These are phyloP conservation scores for Yasuhikotakia modesta DNA, from an alignment of 2,797 vertebrate species.

Conservation along the genomic window DNA sequence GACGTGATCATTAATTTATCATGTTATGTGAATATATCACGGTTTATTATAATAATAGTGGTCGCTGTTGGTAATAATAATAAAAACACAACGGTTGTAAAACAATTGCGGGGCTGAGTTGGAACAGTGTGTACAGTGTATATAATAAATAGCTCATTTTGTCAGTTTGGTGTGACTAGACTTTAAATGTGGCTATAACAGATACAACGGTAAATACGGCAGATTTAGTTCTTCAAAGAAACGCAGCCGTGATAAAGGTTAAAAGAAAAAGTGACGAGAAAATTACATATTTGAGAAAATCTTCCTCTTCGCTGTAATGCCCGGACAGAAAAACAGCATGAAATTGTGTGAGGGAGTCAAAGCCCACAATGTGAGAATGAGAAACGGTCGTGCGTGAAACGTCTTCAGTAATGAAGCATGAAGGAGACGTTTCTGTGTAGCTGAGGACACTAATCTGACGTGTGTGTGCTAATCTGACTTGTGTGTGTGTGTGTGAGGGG, in stretches of 20 bases:
- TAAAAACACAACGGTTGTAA: neutral
- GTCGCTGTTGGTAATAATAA: neutral
- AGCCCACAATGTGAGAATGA: neutral
- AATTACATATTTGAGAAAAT: neutral
- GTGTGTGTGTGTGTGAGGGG: neutral
- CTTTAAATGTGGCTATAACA: neutral
- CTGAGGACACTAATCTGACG: conserved; percentile 21
- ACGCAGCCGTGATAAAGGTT: neutral
- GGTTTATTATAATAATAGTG: neutral
- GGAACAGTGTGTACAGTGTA: neutral
- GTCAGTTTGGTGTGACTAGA: neutral
- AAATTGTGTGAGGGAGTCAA: neutral
- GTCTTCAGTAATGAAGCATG: neutral
- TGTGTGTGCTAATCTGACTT: too few relatives aligned
- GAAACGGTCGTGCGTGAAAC: neutral
- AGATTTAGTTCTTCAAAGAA: neutral
- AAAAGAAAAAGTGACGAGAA: neutral
- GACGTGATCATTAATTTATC: neutral
- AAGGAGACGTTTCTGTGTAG: conserved; percentile 23
- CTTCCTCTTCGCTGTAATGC: neutral
- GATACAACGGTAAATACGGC: neutral
- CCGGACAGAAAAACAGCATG: neutral
- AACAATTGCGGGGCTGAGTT: neutral
- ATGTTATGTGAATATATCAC: neutral
- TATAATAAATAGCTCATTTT: conserved; percentile 1